A percentile compares a stretch with the other conserved stretches of the same genome.
Evolutionary conservation across 1,140 invertebrate species (phyloP).

Genomic region (Cotesia chilonis): DNA sequence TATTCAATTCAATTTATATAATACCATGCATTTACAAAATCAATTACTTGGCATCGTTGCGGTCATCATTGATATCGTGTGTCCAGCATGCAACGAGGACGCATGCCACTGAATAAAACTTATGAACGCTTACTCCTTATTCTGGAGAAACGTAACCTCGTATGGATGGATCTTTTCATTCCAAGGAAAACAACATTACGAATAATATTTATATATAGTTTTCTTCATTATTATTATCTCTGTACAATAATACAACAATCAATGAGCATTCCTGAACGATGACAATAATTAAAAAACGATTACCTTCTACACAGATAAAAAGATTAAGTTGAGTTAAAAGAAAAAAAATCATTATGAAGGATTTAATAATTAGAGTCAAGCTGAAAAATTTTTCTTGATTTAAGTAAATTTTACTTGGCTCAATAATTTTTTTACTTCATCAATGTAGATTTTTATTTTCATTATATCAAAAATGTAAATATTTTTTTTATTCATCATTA

Average conservation of each 20-base stretch:
- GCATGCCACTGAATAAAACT: slow-evolving; percentile 11
- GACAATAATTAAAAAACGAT: not conserved
- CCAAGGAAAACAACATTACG: slow-evolving; percentile 46
- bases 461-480: not conserved
- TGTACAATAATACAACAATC: not conserved
- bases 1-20: not conserved
- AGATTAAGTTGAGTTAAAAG: no score
- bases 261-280: not conserved
- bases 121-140: no score
- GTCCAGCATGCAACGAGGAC: slow-evolving; percentile 15
- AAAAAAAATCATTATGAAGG: no score
- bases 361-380: no score
- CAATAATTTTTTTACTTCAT: not conserved
- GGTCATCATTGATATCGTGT: not conserved
- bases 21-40: slow-evolving; percentile 2
- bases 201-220: slow-evolving; percentile 1
- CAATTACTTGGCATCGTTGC: not conserved
- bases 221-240: slow-evolving; percentile 30
- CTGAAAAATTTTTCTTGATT: no score
- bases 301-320: no score
- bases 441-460: not conserved
- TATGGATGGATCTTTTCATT: slow-evolving; percentile 22
- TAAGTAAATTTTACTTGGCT: no score
- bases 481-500: not conserved
- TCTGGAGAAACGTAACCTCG: slow-evolving; percentile 36